A percentile compares a stretch with the other conserved stretches of the same genome.
Conservation (phyloP, 1,140 invertebrate species). For the Meloidogyne floridensis region DNA sequence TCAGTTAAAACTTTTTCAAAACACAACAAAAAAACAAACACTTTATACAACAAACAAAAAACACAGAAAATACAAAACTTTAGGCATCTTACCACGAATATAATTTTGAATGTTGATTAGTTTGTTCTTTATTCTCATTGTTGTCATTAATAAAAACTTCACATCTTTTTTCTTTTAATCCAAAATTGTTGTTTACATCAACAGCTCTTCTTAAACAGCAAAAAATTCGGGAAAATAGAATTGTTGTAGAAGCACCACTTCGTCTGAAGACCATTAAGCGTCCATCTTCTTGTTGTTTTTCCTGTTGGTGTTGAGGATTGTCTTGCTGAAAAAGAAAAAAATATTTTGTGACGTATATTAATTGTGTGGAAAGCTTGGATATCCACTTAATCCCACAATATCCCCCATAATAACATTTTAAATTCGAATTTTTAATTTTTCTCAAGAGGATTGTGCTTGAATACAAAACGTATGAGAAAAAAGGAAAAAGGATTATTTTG, state of each 20-base stretch:
- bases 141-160: neutral
- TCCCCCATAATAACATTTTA: too few relatives aligned
- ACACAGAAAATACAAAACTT: too few relatives aligned
- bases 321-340: neutral
- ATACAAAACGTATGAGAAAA: too few relatives aligned
- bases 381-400: too few relatives aligned
- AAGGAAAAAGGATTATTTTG: too few relatives aligned
- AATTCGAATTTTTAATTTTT: too few relatives aligned
- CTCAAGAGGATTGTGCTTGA: too few relatives aligned
- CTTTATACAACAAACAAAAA: too few relatives aligned
- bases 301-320: neutral
- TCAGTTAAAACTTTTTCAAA: too few relatives aligned
- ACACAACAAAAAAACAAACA: too few relatives aligned
- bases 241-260: neutral
- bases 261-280: neutral
- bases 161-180: neutral
- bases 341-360: too few relatives aligned
- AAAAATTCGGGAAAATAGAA: neutral
- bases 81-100: neutral
- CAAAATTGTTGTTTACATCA: neutral
- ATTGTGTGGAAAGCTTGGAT: too few relatives aligned
- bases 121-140: neutral
- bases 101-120: neutral
- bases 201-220: neutral
- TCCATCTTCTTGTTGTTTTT: neutral